These are phyloP conservation scores for Panthera uncia DNA, from an alignment of 2,113 vertebrate species.

Conservation along the genomic window DNA sequence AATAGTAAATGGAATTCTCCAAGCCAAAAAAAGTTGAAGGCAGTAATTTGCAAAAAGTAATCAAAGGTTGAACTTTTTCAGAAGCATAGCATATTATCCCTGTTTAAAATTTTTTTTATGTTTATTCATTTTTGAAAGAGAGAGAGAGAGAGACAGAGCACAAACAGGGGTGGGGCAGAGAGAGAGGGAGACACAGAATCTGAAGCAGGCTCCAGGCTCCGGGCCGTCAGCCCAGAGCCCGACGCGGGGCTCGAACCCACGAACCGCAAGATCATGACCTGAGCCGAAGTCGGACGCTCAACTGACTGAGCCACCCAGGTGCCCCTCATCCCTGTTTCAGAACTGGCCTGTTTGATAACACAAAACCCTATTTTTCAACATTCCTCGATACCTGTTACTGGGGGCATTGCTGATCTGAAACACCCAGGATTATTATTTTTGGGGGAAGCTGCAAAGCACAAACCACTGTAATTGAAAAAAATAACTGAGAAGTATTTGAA, in stretches of 20 bases:
- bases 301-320: too few species aligned
- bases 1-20: slow-evolving; percentile 57
- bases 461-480: slow-evolving; percentile 69
- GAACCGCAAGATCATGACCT: too few species aligned
- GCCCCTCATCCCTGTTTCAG: slow-evolving; percentile 9
- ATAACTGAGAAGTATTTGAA: slow-evolving; percentile 66
- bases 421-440: slow-evolving; percentile 75
- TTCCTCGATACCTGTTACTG: slow-evolving; percentile 70
- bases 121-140: too few species aligned
- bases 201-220: too few species aligned
- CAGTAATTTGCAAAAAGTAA: slow-evolving; percentile 47
- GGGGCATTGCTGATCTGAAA: slow-evolving; percentile 76
- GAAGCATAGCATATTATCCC: slow-evolving; percentile 43
- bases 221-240: too few species aligned
- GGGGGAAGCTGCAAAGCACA: slow-evolving; percentile 46
- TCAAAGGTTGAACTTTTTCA: slow-evolving; percentile 36
- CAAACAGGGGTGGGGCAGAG: too few species aligned
- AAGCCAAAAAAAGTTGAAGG: slow-evolving; percentile 41
- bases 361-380: slow-evolving; percentile 77
- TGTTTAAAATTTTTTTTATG: background rate
- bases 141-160: too few species aligned
- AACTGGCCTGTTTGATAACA: slow-evolving; percentile 49
- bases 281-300: too few species aligned
- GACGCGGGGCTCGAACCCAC: accelerated
- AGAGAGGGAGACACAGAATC: too few species aligned